phyloP scores from a whole-genome alignment of 2,888 invertebrate species.

The Noctua comes region DNA sequence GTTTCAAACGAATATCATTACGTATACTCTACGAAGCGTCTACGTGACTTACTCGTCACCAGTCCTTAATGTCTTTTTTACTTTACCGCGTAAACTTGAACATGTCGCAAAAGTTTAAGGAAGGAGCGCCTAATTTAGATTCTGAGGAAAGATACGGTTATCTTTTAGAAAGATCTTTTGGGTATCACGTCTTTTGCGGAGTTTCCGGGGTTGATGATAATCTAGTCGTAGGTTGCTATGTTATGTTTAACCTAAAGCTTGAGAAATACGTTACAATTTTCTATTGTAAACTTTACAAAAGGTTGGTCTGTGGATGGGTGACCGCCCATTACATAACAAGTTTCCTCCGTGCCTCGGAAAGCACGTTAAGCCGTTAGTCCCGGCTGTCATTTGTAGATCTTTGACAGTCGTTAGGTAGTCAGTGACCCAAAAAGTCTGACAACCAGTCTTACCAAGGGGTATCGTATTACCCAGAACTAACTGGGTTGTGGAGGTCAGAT shows the following conservation, averaged over 20 bases:
- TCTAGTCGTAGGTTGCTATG: neutral
- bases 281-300: neutral
- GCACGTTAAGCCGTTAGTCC: too few species aligned
- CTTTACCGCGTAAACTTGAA: slow-evolving; percentile 36
- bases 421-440: too few species aligned
- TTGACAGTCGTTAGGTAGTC: too few species aligned
- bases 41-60: slow-evolving; percentile 46
- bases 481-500: too few species aligned
- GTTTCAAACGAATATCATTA: slow-evolving; percentile 44
- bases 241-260: neutral
- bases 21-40: slow-evolving; percentile 19
- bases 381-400: too few species aligned
- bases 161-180: slow-evolving; percentile 21
- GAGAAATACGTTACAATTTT: neutral
- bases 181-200: slow-evolving; percentile 16
- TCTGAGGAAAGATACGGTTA: slow-evolving; percentile 32
- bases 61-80: slow-evolving; percentile 48
- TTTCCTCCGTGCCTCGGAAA: too few species aligned
- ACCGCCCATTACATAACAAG: too few species aligned
- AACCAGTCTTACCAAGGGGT: too few species aligned
- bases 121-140: slow-evolving; percentile 46
- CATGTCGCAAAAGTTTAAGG: slow-evolving; percentile 41
- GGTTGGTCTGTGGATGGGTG: too few species aligned
- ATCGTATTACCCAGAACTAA: too few species aligned
- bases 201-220: neutral